Base-by-base conservation (phyloP, 2,797 vertebrate genomes). In the Sardinella longiceps region DNA sequence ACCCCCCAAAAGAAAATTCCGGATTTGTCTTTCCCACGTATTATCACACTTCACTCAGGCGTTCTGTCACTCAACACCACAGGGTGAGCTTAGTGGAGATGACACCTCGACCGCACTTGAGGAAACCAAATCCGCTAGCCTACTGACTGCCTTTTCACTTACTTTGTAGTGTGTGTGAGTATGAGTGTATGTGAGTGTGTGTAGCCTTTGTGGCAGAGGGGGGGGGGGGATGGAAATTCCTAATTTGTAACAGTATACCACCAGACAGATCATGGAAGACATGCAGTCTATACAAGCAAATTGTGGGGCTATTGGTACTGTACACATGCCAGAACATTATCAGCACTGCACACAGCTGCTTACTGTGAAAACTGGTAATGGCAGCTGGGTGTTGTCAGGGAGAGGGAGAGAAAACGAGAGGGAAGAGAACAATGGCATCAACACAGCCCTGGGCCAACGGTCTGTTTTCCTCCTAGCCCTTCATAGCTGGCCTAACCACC, bases 301-400 rank as follows among this genome's bases (percentile, higher is more conserved):
- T 28, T 15, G 12, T 12, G 7, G 46, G 46, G 7, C 7, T 48
- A 5, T 33, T 33, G 63, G 63, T 37, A 15, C 28, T 33, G 28
- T 88, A 85, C 83, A 89, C 81, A 84, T 70, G 86, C 81, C 86
- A 88, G 88, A 85, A 88, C 83, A 88, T 89, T 86, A 87, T 60
- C 70, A 56, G 82, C 84, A 74, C 25, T 11, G 84, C 10, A 25
- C 87, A 84, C 87, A 86, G 88, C 84, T 89, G 87, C 88, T 82
- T 82, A 81, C 81, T 46, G 80, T 45, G 48, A 45, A 83, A 25
- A 63, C 84, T 81, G 48, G 83, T 66, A 81, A 12, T 18, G 84
- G 83, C 84, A 87, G 85, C 84, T 84, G 84, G 28, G 30, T 51
- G 82, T 51, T 84, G 82, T 87, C 82, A 48, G 80, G 56, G 74